Evolutionary conservation across 2,797 vertebrate species (phyloP).

Genomic region (Tamandua tetradactyla): DNA sequence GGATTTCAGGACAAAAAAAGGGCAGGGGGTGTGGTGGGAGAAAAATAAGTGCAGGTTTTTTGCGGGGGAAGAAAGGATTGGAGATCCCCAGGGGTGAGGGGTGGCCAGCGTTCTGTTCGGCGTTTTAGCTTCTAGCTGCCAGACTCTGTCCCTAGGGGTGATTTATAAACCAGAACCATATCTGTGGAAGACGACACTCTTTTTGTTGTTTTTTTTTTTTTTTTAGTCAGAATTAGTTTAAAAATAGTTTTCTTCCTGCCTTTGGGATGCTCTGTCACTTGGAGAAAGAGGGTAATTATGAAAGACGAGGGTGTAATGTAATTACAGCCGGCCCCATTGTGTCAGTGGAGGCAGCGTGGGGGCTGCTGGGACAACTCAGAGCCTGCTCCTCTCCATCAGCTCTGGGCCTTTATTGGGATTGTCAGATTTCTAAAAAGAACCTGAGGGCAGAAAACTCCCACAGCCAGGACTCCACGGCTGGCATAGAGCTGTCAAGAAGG

Average conservation of each 20-base stretch:
- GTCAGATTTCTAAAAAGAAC: slow-evolving; percentile 77
- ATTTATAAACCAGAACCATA: slow-evolving; percentile 61
- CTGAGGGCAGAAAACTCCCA: slow-evolving; percentile 69
- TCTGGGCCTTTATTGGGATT: slow-evolving; percentile 50
- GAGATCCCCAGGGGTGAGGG: neutral
- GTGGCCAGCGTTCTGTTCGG: neutral
- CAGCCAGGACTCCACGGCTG: slow-evolving; percentile 34
- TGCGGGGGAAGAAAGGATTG: neutral
- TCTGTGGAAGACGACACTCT: slow-evolving; percentile 45
- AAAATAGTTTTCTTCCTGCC: slow-evolving; percentile 60
- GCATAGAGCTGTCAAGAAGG: neutral
- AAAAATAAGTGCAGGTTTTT: neutral
- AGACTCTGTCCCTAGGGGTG: neutral
- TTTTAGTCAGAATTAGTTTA: slow-evolving; percentile 46
- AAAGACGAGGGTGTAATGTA: slow-evolving; percentile 70
- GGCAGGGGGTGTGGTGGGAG: neutral
- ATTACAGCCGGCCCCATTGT: slow-evolving; percentile 73
- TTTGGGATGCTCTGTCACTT: slow-evolving; percentile 58
- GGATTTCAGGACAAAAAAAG: neutral
- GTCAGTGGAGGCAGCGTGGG: slow-evolving; percentile 37
- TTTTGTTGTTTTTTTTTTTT: slow-evolving; percentile 14
- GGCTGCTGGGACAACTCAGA: neutral
- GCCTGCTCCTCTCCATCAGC: neutral
- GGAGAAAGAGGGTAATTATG: slow-evolving; percentile 70
- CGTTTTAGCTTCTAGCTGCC: neutral